Evolutionary conservation across 2,888 invertebrate species (phyloP), one percentile per base, ranked within the genome.

Genomic region (Endomychus coccineus): DNA sequence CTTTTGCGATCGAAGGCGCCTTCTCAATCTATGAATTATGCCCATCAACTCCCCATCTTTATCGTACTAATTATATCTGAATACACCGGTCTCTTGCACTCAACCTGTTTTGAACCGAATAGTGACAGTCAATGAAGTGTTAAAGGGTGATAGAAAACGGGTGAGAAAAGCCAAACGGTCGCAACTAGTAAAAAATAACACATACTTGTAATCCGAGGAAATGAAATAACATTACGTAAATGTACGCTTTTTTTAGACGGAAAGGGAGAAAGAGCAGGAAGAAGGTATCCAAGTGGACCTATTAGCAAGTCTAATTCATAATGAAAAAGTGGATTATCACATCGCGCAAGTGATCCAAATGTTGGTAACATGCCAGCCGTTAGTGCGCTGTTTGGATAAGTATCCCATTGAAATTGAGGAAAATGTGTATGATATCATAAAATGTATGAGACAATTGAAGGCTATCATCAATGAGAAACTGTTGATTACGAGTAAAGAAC

Each of bases 401-500:
- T 6, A 5, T 3, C 29, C 16, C 2, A 14, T 17, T 5, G 33
- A 43, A 14, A 32, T 36, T 15, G 39, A 44, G 12, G 34, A 39
- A 12, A 14, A 37, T 2, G 36, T 39, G 5, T 11, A 14, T 9
- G 27, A 24, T 17, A 25, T 46, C 19, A 35, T 46, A 6, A 36
- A 43, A n/a, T 36, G 31, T 16, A 35, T 24, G 13, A 28, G 14
- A 3, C 38, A 39, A 6, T 19, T 39, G 22, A 39, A 39, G 15
- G 6, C 27, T 16, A 21, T 38, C 3, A 33, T 38, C 4, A 16
- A 38, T 11, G 38, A 38, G 9, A 33, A 28, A 33, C 21, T 38
- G 10, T 13, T 34, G 33, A 29, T 34, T 2, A 67, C 70, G 0
- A 74, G 74, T 0, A 67, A 66, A 1, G 70, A 71, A 31, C 71